Percentiles rank a stretch among this genome's conserved stretches.
phyloP scores from a whole-genome alignment of 2,113 vertebrate genomes.

The Stigmatopora nigra region DNA sequence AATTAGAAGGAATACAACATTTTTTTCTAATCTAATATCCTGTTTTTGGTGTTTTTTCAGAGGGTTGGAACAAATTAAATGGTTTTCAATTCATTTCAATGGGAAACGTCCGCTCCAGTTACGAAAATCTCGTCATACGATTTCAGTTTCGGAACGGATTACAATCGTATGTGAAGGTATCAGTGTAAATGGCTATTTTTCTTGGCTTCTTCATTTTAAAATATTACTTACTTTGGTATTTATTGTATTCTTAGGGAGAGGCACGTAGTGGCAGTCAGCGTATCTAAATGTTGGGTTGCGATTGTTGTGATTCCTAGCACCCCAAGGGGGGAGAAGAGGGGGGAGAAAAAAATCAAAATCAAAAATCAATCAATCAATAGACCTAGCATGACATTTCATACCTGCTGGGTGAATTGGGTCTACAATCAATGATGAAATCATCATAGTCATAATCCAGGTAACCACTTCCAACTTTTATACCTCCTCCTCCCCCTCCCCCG shows the following conservation, averaged over 20 bases:
- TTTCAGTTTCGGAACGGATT: no score
- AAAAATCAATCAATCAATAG: not conserved
- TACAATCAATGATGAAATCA: constrained; percentile 80
- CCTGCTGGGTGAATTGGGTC: constrained; percentile 59
- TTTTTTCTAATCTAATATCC: no score
- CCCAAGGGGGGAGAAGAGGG: not conserved
- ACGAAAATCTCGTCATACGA: no score
- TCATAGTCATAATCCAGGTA: constrained; percentile 83
- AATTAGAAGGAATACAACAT: no score
- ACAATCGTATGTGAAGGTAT: no score
- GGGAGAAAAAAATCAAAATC: not conserved
- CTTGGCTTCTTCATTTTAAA: no score
- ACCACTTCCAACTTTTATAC: constrained; percentile 60
- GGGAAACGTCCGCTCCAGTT: no score
- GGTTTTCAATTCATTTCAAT: no score
- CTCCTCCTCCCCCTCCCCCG: constrained; percentile 55
- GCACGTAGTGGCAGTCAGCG: constrained; percentile 8
- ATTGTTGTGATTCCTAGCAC: constrained; percentile 8
- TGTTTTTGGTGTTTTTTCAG: no score
- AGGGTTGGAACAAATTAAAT: no score
- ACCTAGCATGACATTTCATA: constrained; percentile 8
- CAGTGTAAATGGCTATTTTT: no score
- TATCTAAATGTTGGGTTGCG: constrained; percentile 25
- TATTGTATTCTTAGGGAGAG: constrained; percentile 41
- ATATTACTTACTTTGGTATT: constrained; percentile 45